Percentiles rank a stretch among this genome's conserved stretches.
Evolutionary conservation across 2,113 vertebrate genomes (phyloP).

Genomic region (Stegostoma tigrinum): DNA sequence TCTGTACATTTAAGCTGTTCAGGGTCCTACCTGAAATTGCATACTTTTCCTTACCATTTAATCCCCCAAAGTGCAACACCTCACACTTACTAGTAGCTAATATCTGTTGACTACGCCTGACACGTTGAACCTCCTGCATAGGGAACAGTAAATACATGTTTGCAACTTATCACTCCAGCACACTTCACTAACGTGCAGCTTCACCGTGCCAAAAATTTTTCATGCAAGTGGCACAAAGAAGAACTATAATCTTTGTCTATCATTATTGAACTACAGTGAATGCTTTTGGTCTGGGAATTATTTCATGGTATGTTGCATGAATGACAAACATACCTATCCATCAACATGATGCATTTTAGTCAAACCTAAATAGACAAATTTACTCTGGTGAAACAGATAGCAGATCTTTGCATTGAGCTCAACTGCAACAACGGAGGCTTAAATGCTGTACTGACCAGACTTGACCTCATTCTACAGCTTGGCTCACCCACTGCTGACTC

Average conservation of each 20-base stretch:
- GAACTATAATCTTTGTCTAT: not conserved
- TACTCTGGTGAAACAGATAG: not conserved
- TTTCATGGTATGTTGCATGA: slow-evolving; percentile 15
- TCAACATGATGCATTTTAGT: slow-evolving; percentile 20
- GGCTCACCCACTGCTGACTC: not conserved
- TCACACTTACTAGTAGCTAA: not conserved
- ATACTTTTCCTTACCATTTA: too few relatives aligned
- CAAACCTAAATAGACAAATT: slow-evolving; percentile 2
- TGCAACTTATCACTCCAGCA: not conserved
- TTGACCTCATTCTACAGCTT: not conserved
- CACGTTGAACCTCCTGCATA: not conserved
- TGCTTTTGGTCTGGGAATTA: not conserved
- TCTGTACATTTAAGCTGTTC: too few relatives aligned
- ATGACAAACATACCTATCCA: slow-evolving; percentile 26
- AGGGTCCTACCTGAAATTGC: too few relatives aligned
- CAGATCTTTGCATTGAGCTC: not conserved
- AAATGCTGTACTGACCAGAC: not conserved
- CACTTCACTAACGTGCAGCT: not conserved
- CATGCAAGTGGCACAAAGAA: not conserved
- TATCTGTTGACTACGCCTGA: not conserved
- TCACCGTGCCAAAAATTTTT: not conserved
- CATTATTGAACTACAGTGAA: not conserved
- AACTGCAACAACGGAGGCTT: not conserved
- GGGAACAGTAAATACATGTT: not conserved
- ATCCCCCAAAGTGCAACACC: too few relatives aligned